Conservation (phyloP, 2,888 invertebrate genomes). For the Sinopyrophorus schimmeli region DNA sequence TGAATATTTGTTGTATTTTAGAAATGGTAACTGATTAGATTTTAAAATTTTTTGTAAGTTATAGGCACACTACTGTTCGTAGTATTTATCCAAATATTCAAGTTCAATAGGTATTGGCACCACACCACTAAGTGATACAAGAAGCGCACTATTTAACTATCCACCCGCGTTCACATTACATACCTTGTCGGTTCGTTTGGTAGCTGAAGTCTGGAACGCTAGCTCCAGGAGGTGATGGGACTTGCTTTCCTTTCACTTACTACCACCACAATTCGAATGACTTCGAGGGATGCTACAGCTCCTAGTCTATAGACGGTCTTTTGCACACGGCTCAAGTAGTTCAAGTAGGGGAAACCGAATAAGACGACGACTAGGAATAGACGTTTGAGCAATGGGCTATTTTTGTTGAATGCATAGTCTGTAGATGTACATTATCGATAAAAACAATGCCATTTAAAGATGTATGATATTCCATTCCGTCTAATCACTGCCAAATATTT, state of each 20-base stretch:
- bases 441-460: constrained; percentile 54
- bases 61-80: no score
- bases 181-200: constrained; percentile 56
- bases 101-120: no score
- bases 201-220: constrained; percentile 47
- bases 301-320: constrained; percentile 63
- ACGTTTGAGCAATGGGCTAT: constrained; percentile 59
- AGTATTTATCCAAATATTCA: no score
- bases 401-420: constrained; percentile 57
- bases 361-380: constrained; percentile 53
- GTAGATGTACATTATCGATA: constrained; percentile 51
- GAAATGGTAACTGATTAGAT: no score
- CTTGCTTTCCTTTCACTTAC: constrained; percentile 59
- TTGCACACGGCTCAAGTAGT: constrained; percentile 63
- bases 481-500: constrained; percentile 2
- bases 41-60: no score
- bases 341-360: constrained; percentile 34
- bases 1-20: no score
- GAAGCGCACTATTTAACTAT: no score
- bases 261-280: constrained; percentile 66
- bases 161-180: constrained; percentile 36
- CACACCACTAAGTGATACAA: no score
- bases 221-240: constrained; percentile 44
- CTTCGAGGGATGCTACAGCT: constrained; percentile 55
- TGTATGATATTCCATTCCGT: constrained; percentile 35